Conservation (phyloP, 2,888 invertebrate species). For the Parnassius glacialis region DNA sequence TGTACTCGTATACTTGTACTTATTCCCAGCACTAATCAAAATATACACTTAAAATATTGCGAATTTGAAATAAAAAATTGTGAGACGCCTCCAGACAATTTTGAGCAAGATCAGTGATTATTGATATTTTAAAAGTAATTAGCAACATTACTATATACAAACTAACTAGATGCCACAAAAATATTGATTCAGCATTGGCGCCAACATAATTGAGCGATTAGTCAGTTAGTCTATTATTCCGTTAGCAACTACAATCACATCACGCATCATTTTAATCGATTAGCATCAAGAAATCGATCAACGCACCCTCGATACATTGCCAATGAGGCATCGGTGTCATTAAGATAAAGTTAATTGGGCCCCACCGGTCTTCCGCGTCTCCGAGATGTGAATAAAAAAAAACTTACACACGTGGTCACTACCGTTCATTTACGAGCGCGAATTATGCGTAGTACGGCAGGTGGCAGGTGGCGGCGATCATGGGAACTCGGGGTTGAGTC, state of each 20-base stretch:
- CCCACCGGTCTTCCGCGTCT: conserved; percentile 75
- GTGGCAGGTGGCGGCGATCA: conserved; percentile 68
- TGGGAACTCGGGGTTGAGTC: conserved; percentile 76
- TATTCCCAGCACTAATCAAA: no score
- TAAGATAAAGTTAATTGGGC: conserved; percentile 73
- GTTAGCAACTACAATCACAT: conserved; percentile 21
- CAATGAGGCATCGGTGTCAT: conserved; percentile 46
- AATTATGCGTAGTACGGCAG: conserved; percentile 80
- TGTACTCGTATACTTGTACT: no score
- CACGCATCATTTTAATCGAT: conserved; percentile 49
- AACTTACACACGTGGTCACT: conserved; percentile 75
- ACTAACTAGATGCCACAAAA: conserved; percentile 6
- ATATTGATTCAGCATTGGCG: conserved; percentile 6
- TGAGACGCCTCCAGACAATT: no score
- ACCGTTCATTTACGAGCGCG: conserved; percentile 80
- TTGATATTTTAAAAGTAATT: background rate
- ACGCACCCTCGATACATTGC: conserved; percentile 42
- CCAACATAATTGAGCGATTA: conserved; percentile 14
- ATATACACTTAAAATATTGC: no score
- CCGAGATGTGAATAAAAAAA: conserved; percentile 58
- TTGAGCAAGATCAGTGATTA: no score
- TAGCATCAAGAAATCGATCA: conserved; percentile 49
- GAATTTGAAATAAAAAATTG: no score
- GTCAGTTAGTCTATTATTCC: conserved; percentile 13
- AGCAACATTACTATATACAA: background rate